A percentile compares a stretch with the other conserved stretches of the same genome.
These are phyloP conservation scores for Myocastor coypus DNA, from an alignment of 2,113 vertebrate genomes.

Conservation along the genomic window DNA sequence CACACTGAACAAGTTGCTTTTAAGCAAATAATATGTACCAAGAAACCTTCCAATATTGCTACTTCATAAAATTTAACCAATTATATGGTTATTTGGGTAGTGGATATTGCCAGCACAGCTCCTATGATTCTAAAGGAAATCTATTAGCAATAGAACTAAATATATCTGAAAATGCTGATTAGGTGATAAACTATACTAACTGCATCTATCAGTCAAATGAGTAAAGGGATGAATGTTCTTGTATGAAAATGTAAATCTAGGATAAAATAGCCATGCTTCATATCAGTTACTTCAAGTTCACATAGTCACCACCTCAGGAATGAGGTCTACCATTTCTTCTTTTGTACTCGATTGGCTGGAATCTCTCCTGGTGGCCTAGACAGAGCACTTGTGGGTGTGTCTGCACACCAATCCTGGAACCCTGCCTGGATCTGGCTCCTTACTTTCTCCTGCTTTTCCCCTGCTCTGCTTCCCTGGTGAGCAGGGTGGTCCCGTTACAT, in stretches of 20 bases:
- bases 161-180: constrained; percentile 18
- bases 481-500: not conserved
- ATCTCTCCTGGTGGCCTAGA: not conserved
- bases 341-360: not conserved
- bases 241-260: constrained; percentile 21
- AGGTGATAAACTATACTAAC: not conserved
- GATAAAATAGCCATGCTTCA: not conserved
- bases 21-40: not conserved
- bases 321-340: not conserved
- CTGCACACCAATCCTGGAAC: not conserved
- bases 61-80: constrained; percentile 1
- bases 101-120: constrained; percentile 10
- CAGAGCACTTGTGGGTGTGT: not conserved
- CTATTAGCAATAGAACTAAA: constrained; percentile 16
- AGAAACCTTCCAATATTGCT: not conserved
- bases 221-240: constrained; percentile 32
- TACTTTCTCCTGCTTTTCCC: not conserved
- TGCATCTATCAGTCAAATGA: constrained; percentile 23
- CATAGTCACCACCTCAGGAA: not conserved
- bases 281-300: not conserved
- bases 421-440: not conserved
- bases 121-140: constrained; percentile 2
- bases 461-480: not conserved
- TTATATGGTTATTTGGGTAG: not conserved
- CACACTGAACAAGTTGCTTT: not conserved